Base-by-base conservation (phyloP, 1,140 invertebrate genomes). In the Halictus rubicundus region DNA sequence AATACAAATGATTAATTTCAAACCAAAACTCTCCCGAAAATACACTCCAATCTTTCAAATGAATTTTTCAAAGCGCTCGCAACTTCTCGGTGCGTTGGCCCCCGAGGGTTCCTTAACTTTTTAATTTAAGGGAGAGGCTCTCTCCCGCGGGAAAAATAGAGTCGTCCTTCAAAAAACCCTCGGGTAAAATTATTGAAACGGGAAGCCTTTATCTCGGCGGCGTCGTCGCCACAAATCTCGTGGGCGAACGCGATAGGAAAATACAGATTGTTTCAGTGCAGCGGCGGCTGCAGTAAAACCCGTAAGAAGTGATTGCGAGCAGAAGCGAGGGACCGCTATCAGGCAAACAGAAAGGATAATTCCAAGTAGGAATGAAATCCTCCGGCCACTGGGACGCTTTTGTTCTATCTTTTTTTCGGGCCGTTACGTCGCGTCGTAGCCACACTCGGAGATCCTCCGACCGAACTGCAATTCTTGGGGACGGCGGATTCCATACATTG, bases 361-460 rank as follows among this genome's bases (percentile, higher is more conserved):
- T 82, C 70, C 76, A 73, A 42, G 52, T 70, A 68, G 70, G 52
- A 71, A 76, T 65, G 69, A 83, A 81, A 73, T 73, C 75, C 65
- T 77, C 61, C 61, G n/a, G 9, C 74, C 46, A 60, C 68, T 25
- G 14, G 12, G 49, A 69, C 32, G 23, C 63, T 60, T 75, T 70
- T 80, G 71, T 82, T 63, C 75, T 63, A 78, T 78, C 46, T 70
- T 78, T 32, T n/a, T 60, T 60, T 82, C 66, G 54, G 10, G 16
- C 60, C 27, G 46, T 68, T 76, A 76, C 68, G 37, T 49, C 16
- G 46, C 27, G 25, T n/a, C 49, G n/a, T 46, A 4, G 6, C 27
- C 14, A 16, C 59, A 23, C 27, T 32, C 8, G n/a, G n/a, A 4
- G 8, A 23, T 68, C 14, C 59, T 46, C 49, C 25, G 60, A 57